Evolutionary conservation across 2,888 invertebrate genomes (phyloP).

Genomic region (Amiota minor): DNA sequence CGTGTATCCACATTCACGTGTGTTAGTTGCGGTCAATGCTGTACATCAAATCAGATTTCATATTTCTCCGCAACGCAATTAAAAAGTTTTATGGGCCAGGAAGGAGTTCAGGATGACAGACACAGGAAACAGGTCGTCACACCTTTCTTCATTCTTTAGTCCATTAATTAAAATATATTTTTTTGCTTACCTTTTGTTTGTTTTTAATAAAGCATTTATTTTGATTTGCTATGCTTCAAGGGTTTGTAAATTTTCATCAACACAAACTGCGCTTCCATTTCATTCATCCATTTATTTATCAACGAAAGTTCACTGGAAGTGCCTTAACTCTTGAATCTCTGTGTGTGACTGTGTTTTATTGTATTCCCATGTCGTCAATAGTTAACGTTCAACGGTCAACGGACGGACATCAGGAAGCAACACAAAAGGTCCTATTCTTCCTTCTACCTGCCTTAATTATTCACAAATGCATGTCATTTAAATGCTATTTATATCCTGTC

Average conservation of each 20-base stretch:
- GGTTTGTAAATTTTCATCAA: constrained; percentile 10
- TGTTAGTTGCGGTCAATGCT: not conserved
- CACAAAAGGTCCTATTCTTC: too few species aligned
- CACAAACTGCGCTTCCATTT: not conserved
- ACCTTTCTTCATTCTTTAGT: not conserved
- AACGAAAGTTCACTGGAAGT: not conserved
- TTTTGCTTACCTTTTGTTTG: constrained; percentile 4
- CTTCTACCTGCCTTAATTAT: constrained; percentile 1
- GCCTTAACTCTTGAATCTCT: constrained; percentile 23
- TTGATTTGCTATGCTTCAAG: not conserved
- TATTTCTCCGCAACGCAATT: constrained; percentile 27
- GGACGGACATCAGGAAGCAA: too few species aligned
- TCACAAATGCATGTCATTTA: constrained; percentile 19
- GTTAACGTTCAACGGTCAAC: too few species aligned
- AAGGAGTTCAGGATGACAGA: not conserved
- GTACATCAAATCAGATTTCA: constrained; percentile 26
- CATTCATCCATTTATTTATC: not conserved
- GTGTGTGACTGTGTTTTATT: not conserved
- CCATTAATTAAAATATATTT: constrained; percentile 12
- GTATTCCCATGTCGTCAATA: too few species aligned
- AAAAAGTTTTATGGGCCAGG: constrained; percentile 26
- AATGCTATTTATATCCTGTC: constrained; percentile 27
- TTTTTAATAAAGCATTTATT: not conserved
- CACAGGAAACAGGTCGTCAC: not conserved
- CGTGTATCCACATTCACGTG: not conserved